A percentile compares a stretch with the other conserved stretches of the same genome.
phyloP scores from a whole-genome alignment of 2,797 vertebrate species.

The Enteromius mattozi region DNA sequence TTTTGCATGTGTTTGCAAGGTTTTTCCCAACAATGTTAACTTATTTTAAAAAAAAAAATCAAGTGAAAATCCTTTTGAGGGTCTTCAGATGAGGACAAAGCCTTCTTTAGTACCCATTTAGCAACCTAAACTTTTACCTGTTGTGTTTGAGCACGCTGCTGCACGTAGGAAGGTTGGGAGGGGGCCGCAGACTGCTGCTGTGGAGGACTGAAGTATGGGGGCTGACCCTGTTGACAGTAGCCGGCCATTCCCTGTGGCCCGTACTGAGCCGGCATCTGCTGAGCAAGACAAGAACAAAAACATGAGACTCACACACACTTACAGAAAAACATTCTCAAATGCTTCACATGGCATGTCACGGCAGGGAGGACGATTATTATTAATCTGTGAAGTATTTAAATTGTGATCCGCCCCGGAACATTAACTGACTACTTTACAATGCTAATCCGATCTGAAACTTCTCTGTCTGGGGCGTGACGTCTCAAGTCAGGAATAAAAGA shows the following conservation, averaged over 20 bases:
- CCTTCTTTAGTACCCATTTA: background rate
- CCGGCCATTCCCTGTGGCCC: constrained; percentile 84
- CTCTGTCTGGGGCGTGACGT: constrained; percentile 9
- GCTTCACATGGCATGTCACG: constrained; percentile 17
- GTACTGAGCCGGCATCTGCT: constrained; percentile 90
- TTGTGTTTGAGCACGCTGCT: constrained; percentile 85
- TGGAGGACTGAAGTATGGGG: constrained; percentile 90
- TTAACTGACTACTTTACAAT: constrained; percentile 2
- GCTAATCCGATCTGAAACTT: constrained; percentile 13
- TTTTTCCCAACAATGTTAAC: background rate
- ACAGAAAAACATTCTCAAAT: background rate
- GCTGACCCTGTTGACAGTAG: constrained; percentile 91
- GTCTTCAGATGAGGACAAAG: background rate
- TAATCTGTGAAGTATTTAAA: constrained; percentile 25
- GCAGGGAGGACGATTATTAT: constrained; percentile 23
- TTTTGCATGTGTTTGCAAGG: background rate
- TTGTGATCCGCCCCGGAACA: constrained; percentile 23
- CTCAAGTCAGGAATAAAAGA: background rate
- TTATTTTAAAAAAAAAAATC: background rate
- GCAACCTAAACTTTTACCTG: constrained; percentile 81
- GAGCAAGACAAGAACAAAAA: constrained; percentile 57
- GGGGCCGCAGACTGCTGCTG: constrained; percentile 85
- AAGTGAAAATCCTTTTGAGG: background rate
- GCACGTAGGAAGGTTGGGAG: constrained; percentile 87
- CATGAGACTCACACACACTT: constrained; percentile 9